A percentile compares a stretch with the other conserved stretches of the same genome.
phyloP scores from a whole-genome alignment of 23 tunicate genomes.

The Phallusia fumigata region DNA sequence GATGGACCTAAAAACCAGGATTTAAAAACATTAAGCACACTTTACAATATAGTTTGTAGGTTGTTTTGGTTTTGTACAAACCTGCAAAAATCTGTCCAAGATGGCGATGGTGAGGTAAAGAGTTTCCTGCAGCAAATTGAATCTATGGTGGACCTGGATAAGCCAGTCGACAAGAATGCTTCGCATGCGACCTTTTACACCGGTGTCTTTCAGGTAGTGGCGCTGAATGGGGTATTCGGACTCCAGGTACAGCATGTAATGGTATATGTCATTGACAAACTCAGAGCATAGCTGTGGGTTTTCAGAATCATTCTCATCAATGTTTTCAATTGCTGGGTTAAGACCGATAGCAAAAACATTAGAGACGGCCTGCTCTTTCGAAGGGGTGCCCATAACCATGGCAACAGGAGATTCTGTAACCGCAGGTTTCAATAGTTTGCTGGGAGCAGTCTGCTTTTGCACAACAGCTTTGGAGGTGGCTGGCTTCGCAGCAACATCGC shows the following conservation, averaged over 20 bases:
- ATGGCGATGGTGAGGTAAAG: constrained; percentile 92
- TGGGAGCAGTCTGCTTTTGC: constrained; percentile 11
- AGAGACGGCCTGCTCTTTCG: neutral
- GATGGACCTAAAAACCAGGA: constrained; percentile 27
- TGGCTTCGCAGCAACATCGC: constrained; percentile 9
- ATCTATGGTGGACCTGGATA: constrained; percentile 96
- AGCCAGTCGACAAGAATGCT: constrained; percentile 97
- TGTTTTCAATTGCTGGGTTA: constrained; percentile 58
- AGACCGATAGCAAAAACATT: constrained; percentile 55
- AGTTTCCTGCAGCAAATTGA: constrained; percentile 92
- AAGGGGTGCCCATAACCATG: constrained; percentile 43
- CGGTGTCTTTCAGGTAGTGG: constrained; percentile 56
- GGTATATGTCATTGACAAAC: constrained; percentile 91
- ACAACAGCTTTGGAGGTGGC: constrained; percentile 20
- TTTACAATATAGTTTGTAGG: too few species aligned
- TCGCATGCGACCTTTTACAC: constrained; percentile 72
- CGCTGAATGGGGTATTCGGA: constrained; percentile 43
- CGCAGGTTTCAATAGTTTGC: neutral
- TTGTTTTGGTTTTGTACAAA: too few species aligned
- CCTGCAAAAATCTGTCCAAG: constrained; percentile 84
- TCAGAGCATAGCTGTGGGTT: constrained; percentile 92
- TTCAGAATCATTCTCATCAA: constrained; percentile 74
- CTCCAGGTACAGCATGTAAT: constrained; percentile 89
- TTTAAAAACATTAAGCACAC: neutral
- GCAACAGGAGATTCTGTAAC: constrained; percentile 7